Base-by-base conservation (phyloP, 2,113 vertebrate species). In the Sebastes schlegelii region DNA sequence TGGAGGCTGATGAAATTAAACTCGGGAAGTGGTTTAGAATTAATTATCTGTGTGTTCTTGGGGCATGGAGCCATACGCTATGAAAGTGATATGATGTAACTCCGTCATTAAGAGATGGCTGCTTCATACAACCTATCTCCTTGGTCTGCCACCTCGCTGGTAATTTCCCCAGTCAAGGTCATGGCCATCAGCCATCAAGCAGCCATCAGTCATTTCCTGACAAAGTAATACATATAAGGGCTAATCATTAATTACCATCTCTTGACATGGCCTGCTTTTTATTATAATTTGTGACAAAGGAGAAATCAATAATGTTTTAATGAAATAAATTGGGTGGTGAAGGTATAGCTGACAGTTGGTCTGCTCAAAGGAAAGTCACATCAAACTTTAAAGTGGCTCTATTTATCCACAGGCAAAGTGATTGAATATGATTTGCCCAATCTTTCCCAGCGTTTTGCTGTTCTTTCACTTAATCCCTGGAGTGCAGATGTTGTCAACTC, bases 401-500 rank as follows among this genome's bases (percentile, higher is more conserved):
- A 65, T 90, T 89, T 87, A 74, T 87, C 85, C 74, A 72, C 57
- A 83, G 86, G 89, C 91, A 49, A 73, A 74, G 79, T 80, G 79
- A 91, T 85, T 85, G 77, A 88, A 92, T 91, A 83, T 86, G 84
- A 91, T 92, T 92, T 82, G 76, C 58, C 77, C 84, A 79, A 90
- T 90, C 89, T 78, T 67, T 83, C 79, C 60, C 61, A 71, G 57
- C 51, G 17, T 90, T 88, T 90, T 88, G 75, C 85, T 82, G 77
- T 90, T 93, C 83, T 90, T 84, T 91, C 86, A 84, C 89, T 88
- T 92, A 92, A 91, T 94, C 92, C 88, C 89, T 92, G 86, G 87
- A 92, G 92, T 94, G 92, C 70, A 88, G 89, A 94, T 92, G 91
- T 93, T 95, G 93, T 95, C 92, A 94, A 93, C 88, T 92, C 74